Evolutionary conservation across 2,113 vertebrate species (phyloP), one percentile per base, ranked within the genome.

Genomic region (Grantiella picta): DNA sequence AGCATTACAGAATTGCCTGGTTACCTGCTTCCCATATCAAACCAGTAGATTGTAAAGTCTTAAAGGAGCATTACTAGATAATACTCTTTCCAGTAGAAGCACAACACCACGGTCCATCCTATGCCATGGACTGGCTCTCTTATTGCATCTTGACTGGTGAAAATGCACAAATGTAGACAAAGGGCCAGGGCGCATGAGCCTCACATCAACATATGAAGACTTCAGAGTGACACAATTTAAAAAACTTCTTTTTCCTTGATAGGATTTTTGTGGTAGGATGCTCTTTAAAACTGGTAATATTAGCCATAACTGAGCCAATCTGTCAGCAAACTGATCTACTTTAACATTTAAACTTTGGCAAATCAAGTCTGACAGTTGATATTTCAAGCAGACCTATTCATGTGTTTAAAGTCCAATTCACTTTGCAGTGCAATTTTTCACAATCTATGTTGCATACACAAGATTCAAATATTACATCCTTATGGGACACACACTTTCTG

Each of bases 181-280:
- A 18, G 2, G 20, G 24, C 23, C 40, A n/a, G 10, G 9, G 24
- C 4, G 0, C 29, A 20, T 17, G 15, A 83, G 29, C 6, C 15
- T 86, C 45, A 47, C 7, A 56, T 28, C 36, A 35, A 33, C 13
- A 31, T n/a, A n/a, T 7, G 35, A 53, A 68, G 27, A 64, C n/a
- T 69, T 69, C 33, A 35, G 59, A 73, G 8, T 19, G 5, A 50
- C n/a, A 54, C 3, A 16, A 14, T 65, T 86, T 65, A 56, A 50
- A 86, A 82, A 86, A 7, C 20, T n/a, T 33, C 16, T 27, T 40
- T 29, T 36, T 61, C 17, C 12, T 42, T 65, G 15, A 19, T 36
- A 56, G 47, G 11, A 10, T 45, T 73, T 64, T 82, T 75, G 45
- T 61, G 36, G 33, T n/a, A 38, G 33, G 17, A 70, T 86, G 45